Conservation (phyloP, 2,888 invertebrate genomes). For the Nomada ruficornis region DNA sequence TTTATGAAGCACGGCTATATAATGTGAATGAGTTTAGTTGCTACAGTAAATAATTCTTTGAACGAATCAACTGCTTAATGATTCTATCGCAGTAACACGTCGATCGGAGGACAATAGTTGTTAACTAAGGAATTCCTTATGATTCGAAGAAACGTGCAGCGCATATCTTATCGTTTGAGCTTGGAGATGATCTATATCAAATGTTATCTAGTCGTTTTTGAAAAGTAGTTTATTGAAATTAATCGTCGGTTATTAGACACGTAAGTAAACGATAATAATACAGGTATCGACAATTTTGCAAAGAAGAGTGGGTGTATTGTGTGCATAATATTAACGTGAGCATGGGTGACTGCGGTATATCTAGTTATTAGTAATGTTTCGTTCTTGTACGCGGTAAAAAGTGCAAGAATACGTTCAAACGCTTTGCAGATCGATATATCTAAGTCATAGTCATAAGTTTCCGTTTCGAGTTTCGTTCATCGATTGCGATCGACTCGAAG, state of each 20-base stretch:
- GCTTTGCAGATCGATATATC: conserved; percentile 9
- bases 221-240: conserved; percentile 47
- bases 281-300: conserved; percentile 47
- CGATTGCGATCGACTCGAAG: background rate
- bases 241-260: conserved; percentile 39
- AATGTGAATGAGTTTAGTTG: background rate
- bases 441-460: conserved; percentile 54
- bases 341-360: conserved; percentile 13
- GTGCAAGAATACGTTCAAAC: conserved; percentile 4
- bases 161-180: conserved; percentile 77
- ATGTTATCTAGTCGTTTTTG: conserved; percentile 77
- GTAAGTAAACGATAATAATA: conserved; percentile 29
- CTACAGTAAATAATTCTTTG: background rate
- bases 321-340: conserved; percentile 26
- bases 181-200: conserved; percentile 75
- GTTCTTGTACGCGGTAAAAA: conserved; percentile 11
- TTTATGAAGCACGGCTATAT: background rate
- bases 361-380: conserved; percentile 39
- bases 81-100: conserved; percentile 25
- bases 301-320: background rate
- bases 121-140: conserved; percentile 56
- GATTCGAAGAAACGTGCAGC: conserved; percentile 35
- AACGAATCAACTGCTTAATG: background rate
- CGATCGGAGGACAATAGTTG: conserved; percentile 61
- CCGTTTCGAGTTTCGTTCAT: conserved; percentile 25